Evolutionary conservation across 2,113 vertebrate species (phyloP), one percentile per base, ranked within the genome.

Genomic region (Podocnemis expansa): DNA sequence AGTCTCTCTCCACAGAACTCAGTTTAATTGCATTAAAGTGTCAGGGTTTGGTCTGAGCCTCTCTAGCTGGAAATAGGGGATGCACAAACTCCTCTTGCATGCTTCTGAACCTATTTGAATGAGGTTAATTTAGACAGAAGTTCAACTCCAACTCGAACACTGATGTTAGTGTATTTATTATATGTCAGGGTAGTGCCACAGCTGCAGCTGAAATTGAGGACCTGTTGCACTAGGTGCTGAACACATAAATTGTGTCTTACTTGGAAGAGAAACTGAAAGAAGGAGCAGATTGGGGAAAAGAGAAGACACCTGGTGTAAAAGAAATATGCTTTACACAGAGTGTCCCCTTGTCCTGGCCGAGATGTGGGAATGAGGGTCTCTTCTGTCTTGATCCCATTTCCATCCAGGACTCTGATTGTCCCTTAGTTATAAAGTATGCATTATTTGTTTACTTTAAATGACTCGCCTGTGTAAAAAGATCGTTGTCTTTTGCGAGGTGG

Each of bases 401-500:
- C n/a, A n/a, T n/a, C n/a, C n/a, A n/a, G n/a, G 24, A 41, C 0
- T 0, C 4, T 27, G 54, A 43, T 55, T 29, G 34, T 85, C 78
- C 52, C 8, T n/a, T 41, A 43, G n/a, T 45, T 10, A 10, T 0
- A 54, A 49, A 25, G 9, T 43, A 52, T 80, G 54, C 43, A 82
- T 89, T 85, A 78, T 80, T 80, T 78, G 41, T 55, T 85, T 24
- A 43, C 87, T 19, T 25, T 82, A 73, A 95, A 80, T 91, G 52
- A 87, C 82, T 76, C 27, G 43, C 52, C 43, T 6, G 56, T 95
- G 43, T 79, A 16, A 31, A 70, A 81, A 91, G 2, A 17, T 17
- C 47, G 1, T 75, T 82, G 91, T 55, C 79, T 87, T 41, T 31
- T 2, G 0, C 87, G n/a, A 60, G 19, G 29, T 1, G 1, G 38